Evolutionary conservation across 2,113 vertebrate species (phyloP).

Genomic region (Callipepla californica): DNA sequence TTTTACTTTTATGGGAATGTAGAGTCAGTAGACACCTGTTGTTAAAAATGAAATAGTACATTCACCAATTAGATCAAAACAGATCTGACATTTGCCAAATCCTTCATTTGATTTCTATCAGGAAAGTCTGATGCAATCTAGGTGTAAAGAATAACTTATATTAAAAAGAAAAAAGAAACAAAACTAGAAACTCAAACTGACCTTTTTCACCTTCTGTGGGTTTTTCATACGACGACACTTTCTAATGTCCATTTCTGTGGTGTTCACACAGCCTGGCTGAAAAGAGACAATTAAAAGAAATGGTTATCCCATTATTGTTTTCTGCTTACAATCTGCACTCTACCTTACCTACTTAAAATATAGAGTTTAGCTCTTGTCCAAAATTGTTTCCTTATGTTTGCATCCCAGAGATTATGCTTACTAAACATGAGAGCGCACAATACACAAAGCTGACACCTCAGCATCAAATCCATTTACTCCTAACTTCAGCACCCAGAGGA

Average conservation of each 20-base stretch:
- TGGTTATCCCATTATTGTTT: not conserved
- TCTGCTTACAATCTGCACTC: not conserved
- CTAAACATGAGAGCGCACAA: not conserved
- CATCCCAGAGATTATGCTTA: not conserved
- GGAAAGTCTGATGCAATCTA: not conserved
- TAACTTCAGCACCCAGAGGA: not conserved
- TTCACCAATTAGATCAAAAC: not conserved
- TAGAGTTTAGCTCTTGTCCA: not conserved
- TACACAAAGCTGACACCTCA: not conserved
- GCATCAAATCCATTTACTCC: not conserved
- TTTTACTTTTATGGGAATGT: not conserved
- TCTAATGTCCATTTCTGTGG: constrained; percentile 98
- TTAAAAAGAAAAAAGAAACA: not conserved
- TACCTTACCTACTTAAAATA: not conserved
- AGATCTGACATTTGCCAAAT: not conserved
- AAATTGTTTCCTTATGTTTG: not conserved
- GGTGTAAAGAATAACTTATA: not conserved
- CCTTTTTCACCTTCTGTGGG: constrained; percentile 97
- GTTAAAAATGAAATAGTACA: not conserved
- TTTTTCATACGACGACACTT: constrained; percentile 96
- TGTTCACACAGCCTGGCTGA: constrained; percentile 97
- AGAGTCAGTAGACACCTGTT: not conserved
- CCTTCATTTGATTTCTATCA: not conserved
- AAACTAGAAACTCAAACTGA: constrained; percentile 37
- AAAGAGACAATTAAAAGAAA: constrained; percentile 26